Conservation (phyloP, 2,888 invertebrate species). For the Tetranychus piercei region DNA sequence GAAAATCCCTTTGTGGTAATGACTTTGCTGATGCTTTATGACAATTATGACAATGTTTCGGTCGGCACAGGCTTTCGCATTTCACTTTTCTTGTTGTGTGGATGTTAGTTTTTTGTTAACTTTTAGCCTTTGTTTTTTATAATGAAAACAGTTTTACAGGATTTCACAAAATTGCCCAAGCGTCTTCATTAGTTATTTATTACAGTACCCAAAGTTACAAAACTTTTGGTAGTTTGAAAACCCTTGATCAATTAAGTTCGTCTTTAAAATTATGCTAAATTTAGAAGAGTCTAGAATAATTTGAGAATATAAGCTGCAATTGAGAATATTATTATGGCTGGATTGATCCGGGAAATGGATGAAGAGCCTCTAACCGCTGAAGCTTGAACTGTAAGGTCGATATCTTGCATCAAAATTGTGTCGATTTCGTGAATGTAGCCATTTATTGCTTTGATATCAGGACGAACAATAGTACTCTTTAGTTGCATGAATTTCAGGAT, state of each 20-base stretch:
- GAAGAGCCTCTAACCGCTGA: not conserved
- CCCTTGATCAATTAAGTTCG: not conserved
- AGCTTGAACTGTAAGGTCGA: conserved; percentile 44
- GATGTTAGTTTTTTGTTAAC: no score
- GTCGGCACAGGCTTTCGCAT: no score
- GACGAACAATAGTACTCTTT: conserved; percentile 63
- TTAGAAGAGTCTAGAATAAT: not conserved
- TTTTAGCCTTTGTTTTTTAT: no score
- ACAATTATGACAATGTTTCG: no score
- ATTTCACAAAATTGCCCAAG: not conserved
- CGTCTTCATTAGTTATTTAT: not conserved
- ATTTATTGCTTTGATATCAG: conserved; percentile 85
- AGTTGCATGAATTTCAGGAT: conserved; percentile 65
- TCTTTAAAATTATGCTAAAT: not conserved
- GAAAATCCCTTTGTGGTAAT: no score
- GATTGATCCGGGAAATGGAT: not conserved
- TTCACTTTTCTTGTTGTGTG: no score
- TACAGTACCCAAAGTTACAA: not conserved
- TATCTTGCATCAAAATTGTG: conserved; percentile 59
- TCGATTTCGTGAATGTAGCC: conserved; percentile 89
- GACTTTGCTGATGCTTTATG: no score
- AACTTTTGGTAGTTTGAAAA: not conserved
- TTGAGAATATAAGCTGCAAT: not conserved
- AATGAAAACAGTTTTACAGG: not conserved
- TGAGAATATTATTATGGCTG: not conserved